Conservation (phyloP, 2,888 invertebrate species). For the Drosophila prostipennis region DNA sequence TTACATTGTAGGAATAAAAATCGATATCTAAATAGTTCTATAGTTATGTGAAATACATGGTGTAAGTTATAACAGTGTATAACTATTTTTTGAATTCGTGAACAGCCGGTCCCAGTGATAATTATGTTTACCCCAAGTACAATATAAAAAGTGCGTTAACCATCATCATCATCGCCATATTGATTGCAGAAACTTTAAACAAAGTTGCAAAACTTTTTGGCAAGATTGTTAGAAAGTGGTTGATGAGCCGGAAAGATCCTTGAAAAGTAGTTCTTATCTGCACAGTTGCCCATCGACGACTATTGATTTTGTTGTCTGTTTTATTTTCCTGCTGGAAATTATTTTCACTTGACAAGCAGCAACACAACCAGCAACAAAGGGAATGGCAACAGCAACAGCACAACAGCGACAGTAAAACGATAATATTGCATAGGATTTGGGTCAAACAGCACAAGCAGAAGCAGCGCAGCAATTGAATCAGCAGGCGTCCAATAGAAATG, state of each 20-base stretch:
- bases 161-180: neutral
- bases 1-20: neutral
- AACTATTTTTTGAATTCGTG: neutral
- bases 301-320: constrained; percentile 29
- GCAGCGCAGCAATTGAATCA: constrained; percentile 29
- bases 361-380: constrained; percentile 15
- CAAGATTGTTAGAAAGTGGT: constrained; percentile 26
- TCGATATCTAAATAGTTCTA: neutral
- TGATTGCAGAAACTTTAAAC: neutral
- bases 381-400: constrained; percentile 1
- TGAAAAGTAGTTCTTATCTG: constrained; percentile 34
- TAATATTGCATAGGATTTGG: constrained; percentile 47
- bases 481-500: constrained; percentile 25
- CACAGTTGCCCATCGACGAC: constrained; percentile 29
- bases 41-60: no score
- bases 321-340: constrained; percentile 34
- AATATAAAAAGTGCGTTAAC: neutral
- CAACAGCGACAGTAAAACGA: constrained; percentile 28
- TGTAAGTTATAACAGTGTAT: neutral
- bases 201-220: constrained; percentile 23
- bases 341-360: constrained; percentile 48
- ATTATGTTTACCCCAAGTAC: neutral
- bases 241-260: constrained; percentile 37
- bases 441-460: constrained; percentile 32
- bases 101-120: neutral